Evolutionary conservation across 2,113 vertebrate species (phyloP).

Genomic region (Sebastes schlegelii): DNA sequence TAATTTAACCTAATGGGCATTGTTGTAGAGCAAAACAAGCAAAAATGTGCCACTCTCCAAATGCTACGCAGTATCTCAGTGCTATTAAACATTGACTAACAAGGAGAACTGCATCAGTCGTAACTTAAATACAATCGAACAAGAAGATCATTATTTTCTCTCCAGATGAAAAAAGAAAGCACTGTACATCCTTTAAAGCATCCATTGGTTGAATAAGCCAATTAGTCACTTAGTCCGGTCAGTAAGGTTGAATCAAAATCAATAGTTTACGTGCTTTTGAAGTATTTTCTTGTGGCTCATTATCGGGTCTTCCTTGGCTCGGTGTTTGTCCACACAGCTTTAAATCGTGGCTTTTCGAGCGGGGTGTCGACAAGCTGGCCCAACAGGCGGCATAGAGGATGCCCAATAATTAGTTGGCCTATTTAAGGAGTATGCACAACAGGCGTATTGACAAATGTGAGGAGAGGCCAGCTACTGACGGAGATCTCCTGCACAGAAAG

Average conservation of each 20-base stretch:
- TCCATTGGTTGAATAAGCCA: constrained; percentile 69
- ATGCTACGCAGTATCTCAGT: not conserved
- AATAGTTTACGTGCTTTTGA: constrained; percentile 56
- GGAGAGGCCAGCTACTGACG: constrained; percentile 26
- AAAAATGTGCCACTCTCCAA: not conserved
- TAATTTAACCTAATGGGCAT: not conserved
- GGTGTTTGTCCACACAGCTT: constrained; percentile 43
- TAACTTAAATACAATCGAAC: constrained; percentile 45
- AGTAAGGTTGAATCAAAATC: constrained; percentile 64
- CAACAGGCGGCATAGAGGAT: constrained; percentile 36
- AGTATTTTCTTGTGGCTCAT: constrained; percentile 64
- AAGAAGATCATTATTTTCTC: constrained; percentile 62
- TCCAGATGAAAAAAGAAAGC: constrained; percentile 33
- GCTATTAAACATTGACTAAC: constrained; percentile 37
- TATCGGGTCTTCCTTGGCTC: constrained; percentile 52
- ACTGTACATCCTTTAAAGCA: constrained; percentile 51
- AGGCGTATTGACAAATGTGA: constrained; percentile 49
- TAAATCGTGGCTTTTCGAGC: constrained; percentile 46
- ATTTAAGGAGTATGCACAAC: constrained; percentile 40
- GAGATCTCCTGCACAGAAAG: constrained; percentile 31
- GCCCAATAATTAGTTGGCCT: constrained; percentile 52
- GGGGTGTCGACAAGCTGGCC: constrained; percentile 20
- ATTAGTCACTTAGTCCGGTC: constrained; percentile 72
- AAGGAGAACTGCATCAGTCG: constrained; percentile 35
- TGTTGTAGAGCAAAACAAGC: not conserved